These are phyloP conservation scores for Phainopepla nitens DNA, from an alignment of 2,113 vertebrate genomes.

Conservation along the genomic window DNA sequence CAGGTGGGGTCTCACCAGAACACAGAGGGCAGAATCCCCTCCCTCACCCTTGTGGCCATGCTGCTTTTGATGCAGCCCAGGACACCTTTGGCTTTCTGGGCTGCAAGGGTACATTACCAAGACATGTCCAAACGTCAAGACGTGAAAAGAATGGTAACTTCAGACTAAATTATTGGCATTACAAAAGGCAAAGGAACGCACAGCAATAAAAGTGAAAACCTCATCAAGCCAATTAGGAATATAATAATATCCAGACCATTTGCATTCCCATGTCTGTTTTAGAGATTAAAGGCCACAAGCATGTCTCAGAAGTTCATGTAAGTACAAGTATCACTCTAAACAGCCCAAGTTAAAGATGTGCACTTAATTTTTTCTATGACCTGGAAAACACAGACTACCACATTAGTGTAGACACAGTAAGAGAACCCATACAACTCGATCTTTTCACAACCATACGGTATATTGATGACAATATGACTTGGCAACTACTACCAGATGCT, in stretches of 20 bases:
- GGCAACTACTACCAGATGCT: not conserved
- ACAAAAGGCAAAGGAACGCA: not conserved
- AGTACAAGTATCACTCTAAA: not conserved
- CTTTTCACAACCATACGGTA: not conserved
- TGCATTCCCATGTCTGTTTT: not conserved
- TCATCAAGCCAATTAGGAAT: not conserved
- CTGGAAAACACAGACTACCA: not conserved
- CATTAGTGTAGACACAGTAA: not conserved
- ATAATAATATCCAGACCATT: not conserved
- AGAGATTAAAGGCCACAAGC: not conserved
- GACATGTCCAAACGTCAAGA: not conserved
- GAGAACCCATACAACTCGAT: not conserved
- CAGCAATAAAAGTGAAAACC: not conserved
- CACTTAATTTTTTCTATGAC: not conserved
- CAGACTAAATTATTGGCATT: not conserved
- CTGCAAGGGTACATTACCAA: not conserved
- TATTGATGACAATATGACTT: not conserved
- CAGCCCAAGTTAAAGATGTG: not conserved
- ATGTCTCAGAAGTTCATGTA: not conserved
- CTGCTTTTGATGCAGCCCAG: not conserved
- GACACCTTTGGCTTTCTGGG: not conserved
- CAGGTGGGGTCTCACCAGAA: not conserved
- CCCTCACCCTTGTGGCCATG: rapidly evolving
- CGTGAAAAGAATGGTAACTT: not conserved
- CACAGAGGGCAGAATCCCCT: not conserved